Conservation (phyloP, 2,888 invertebrate species). For the Troides aeacus region DNA sequence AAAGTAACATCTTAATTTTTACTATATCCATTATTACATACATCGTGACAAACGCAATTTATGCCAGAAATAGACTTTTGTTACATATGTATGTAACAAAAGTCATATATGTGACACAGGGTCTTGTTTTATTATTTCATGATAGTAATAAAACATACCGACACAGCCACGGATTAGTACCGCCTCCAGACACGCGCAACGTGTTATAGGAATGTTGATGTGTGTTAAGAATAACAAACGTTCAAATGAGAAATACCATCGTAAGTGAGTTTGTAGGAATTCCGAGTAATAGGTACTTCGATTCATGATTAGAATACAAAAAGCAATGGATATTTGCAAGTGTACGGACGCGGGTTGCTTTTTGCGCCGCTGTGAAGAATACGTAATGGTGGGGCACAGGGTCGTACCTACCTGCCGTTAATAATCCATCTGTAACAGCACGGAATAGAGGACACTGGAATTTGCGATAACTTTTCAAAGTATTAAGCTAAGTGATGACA, state of each 20-base stretch:
- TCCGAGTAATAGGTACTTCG: constrained; percentile 26
- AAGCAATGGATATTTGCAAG: constrained; percentile 30
- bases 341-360: constrained; percentile 29
- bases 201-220: constrained; percentile 22
- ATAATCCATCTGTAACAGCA: constrained; percentile 27
- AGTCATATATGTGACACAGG: not conserved
- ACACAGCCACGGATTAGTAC: constrained; percentile 16
- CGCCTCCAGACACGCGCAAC: constrained; percentile 5
- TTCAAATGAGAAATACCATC: constrained; percentile 24
- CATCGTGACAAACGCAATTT: not conserved
- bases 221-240: constrained; percentile 27
- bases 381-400: constrained; percentile 36
- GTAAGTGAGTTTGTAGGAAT: constrained; percentile 30
- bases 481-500: not conserved
- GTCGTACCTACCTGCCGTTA: constrained; percentile 38
- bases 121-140: not conserved
- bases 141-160: not conserved
- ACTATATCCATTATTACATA: not conserved
- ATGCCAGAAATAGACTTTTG: too few relatives aligned
- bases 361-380: constrained; percentile 44
- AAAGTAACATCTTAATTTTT: not conserved
- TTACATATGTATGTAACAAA: too few relatives aligned
- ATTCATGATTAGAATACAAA: constrained; percentile 34
- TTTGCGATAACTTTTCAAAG: not conserved
- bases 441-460: constrained; percentile 14